Evolutionary conservation across 2,888 invertebrate genomes (phyloP), one percentile per base, ranked within the genome.

Genomic region (Beris chalybata): DNA sequence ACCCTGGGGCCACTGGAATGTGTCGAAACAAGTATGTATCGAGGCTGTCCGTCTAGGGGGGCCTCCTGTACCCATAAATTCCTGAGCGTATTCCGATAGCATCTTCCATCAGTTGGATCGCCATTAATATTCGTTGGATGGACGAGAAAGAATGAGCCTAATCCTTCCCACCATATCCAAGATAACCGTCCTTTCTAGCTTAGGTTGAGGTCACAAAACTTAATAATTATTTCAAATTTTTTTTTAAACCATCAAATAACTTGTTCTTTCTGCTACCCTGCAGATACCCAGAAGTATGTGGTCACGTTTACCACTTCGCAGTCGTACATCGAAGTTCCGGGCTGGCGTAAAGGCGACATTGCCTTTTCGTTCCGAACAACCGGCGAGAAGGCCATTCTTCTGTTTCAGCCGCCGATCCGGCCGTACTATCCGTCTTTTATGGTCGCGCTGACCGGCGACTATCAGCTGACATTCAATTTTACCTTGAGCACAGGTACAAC

Each of bases 321-420:
- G 73, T 94, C 94, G 0, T 95, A 92, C 78, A 90, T 97, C 72
- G 93, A 94, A 82, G 93, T 95, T 2, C 94, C 93, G 0, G 93
- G 95, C 0, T 96, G 96, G 96, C 85, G 92, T 67, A 92, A 93
- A 75, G 95, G 95, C 1, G 94, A 95, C 75, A 89, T 96, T 70
- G 93, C 93, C 0, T 93, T 96, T 81, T 94, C 94, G 73, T 96
- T 96, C 76, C 85, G 95, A 70, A 96, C 96, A 0, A 95, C 95
- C 1, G 93, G 94, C 44, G 91, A 91, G 73, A 91, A 90, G 75
- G 95, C 95, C 4, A 92, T 96, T 71, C 82, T 97, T 31, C 81
- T 96, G 5, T 95, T 95, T 76, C 96, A 96, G 77, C 93, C 95
- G 5, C 92, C 95, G 0, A 92, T 94, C 63, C 85, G 94, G 69